Conservation (phyloP, 2,797 vertebrate species). For the Sternarchorhynchus goeldii region DNA sequence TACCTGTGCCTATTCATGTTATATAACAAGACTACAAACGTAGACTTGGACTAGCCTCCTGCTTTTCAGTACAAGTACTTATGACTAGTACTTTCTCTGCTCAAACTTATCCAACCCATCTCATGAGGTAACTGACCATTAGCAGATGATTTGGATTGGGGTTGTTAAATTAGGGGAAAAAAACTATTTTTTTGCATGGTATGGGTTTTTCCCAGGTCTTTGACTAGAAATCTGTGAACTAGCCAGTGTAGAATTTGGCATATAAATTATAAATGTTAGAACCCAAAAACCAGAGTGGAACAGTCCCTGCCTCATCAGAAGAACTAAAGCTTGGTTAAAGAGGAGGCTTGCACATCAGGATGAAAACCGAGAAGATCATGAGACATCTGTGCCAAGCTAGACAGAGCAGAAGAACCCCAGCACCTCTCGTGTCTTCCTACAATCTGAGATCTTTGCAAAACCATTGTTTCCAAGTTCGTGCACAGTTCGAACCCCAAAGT, state of each 20-base stretch:
- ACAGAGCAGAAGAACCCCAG: conserved; percentile 16
- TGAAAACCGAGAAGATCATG: not conserved
- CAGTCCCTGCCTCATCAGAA: too few species aligned
- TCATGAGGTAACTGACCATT: too few species aligned
- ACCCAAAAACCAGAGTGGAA: not conserved
- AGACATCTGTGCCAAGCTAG: not conserved
- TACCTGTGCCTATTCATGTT: not conserved
- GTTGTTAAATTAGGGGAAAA: too few species aligned
- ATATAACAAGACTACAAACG: not conserved
- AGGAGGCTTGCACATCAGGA: not conserved
- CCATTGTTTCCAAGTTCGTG: conserved; percentile 38
- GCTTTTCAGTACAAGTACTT: not conserved
- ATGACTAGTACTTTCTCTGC: too few species aligned
- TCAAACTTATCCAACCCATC: too few species aligned
- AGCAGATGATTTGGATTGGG: too few species aligned
- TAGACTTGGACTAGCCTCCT: not conserved
- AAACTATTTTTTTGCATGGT: too few species aligned
- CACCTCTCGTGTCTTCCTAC: conserved; percentile 3
- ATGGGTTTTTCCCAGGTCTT: too few species aligned
- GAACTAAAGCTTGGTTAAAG: too few species aligned
- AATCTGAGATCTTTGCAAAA: conserved; percentile 12
- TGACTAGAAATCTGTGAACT: too few species aligned
- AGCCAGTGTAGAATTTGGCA: too few species aligned
- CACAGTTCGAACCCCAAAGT: conserved; percentile 26
- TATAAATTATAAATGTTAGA: too few species aligned